phyloP scores from a whole-genome alignment of 2,888 invertebrate species.

The Lycaena phlaeas region DNA sequence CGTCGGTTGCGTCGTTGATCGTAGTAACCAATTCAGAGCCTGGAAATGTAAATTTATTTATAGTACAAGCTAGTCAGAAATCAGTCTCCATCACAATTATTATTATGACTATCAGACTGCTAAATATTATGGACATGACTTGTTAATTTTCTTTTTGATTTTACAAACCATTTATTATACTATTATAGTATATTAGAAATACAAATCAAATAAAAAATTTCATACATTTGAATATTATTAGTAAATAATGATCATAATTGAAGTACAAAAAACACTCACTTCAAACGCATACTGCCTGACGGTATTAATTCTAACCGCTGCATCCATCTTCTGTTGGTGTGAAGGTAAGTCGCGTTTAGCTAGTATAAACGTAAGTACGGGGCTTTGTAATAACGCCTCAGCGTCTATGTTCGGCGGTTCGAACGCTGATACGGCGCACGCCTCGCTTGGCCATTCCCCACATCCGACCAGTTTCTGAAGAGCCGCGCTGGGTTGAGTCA shows the following conservation, averaged over 20 bases:
- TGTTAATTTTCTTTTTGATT: no score
- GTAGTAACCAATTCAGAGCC: slow-evolving; percentile 95
- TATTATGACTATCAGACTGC: no score
- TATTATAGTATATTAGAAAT: no score
- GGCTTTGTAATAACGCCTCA: slow-evolving; percentile 79
- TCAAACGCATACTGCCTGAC: slow-evolving; percentile 92
- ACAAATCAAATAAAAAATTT: no score
- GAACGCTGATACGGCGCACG: slow-evolving; percentile 46
- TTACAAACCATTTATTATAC: no score
- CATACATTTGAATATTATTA: no score
- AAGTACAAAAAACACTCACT: slow-evolving; percentile 59
- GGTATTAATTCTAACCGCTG: slow-evolving; percentile 85
- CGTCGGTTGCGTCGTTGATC: slow-evolving; percentile 91
- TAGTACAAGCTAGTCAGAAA: no score
- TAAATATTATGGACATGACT: no score
- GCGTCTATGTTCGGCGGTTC: slow-evolving; percentile 55
- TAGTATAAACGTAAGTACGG: slow-evolving; percentile 90
- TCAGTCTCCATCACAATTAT: no score
- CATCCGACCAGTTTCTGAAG: slow-evolving; percentile 82
- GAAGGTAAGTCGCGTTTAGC: slow-evolving; percentile 89
- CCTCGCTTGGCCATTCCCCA: slow-evolving; percentile 32
- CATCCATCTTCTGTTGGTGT: slow-evolving; percentile 89
- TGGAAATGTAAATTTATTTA: no score
- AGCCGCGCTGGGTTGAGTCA: slow-evolving; percentile 92
- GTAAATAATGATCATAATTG: no score